These are phyloP conservation scores for Nipponia nippon DNA, from an alignment of 2,113 vertebrate species.

Conservation along the genomic window DNA sequence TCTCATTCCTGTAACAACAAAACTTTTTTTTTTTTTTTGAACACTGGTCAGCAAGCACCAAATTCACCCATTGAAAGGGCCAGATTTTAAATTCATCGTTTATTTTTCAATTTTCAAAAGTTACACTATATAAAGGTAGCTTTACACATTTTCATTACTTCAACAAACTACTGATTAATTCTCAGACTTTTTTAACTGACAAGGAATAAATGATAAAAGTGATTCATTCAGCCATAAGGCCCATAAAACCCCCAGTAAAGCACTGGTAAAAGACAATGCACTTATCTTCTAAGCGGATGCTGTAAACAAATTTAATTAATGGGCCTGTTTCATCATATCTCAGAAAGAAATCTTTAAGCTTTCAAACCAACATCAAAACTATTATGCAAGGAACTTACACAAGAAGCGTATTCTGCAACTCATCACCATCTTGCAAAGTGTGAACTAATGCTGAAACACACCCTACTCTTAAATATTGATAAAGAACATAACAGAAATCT, in stretches of 20 bases:
- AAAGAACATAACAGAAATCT: background rate
- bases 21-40: background rate
- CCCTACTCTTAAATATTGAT: background rate
- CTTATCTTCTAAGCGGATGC: background rate
- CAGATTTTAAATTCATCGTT: background rate
- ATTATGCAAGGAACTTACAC: background rate
- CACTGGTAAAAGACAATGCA: background rate
- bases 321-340: background rate
- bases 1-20: background rate
- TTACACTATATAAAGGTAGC: background rate
- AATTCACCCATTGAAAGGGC: background rate
- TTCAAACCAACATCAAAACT: background rate
- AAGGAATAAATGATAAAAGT: background rate
- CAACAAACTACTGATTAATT: background rate
- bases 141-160: background rate
- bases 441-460: background rate
- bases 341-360: background rate
- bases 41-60: background rate
- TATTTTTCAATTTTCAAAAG: background rate
- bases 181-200: background rate
- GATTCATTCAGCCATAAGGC: background rate
- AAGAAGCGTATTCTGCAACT: background rate
- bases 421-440: background rate
- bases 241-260: background rate
- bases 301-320: background rate